Base-by-base conservation (phyloP, 1,140 invertebrate genomes). In the Vanessa tameamea region DNA sequence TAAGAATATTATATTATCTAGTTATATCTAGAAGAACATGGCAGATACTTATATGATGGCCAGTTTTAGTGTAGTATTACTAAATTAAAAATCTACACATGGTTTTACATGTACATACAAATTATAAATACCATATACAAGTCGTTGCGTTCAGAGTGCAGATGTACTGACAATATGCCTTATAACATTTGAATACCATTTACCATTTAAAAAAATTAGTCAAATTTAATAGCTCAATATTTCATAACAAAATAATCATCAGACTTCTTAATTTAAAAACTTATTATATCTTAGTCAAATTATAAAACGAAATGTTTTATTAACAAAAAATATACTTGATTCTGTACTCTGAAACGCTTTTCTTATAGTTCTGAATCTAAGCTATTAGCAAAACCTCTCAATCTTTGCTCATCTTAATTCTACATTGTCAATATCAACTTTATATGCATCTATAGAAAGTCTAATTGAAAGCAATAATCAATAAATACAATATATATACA, bases 51-150 rank as follows among this genome's bases (percentile, higher is more conserved):
- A 93, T 93, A 93, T 87, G 90, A 93, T 83, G 93, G 93, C 93
- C 93, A 93, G 93, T 93, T 93, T 84, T 93, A 93, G 92, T 87
- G 89, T 93, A 93, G 93, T 93, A 92, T 93, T 93, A 93, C 91
- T 93, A 93, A 93, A 93, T 87, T 92, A 92, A 92, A 91, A 90
- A 89, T 93, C 92, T 90, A 92, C 88, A 91, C 88, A 92, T 92
- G 93, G 92, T 93, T 93, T 93, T 93, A 93, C 92, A 93, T 93
- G 92, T 93, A 93, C 86, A 93, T 91, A 91, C 80, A 88, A 85
- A 89, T 84, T 80, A 82, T 75, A 87, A 78, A 84, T 82, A 79
- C 77, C 69, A 76, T 64, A 70, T 70, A 59, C 72, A 77, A 64
- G 65, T 72, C 67, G 50, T 59, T 76, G 78, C 78, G 76, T 78